Evolutionary conservation across 2,797 vertebrate genomes (phyloP), one percentile per base, ranked within the genome.

Genomic region (Gymnopithys bicolor): DNA sequence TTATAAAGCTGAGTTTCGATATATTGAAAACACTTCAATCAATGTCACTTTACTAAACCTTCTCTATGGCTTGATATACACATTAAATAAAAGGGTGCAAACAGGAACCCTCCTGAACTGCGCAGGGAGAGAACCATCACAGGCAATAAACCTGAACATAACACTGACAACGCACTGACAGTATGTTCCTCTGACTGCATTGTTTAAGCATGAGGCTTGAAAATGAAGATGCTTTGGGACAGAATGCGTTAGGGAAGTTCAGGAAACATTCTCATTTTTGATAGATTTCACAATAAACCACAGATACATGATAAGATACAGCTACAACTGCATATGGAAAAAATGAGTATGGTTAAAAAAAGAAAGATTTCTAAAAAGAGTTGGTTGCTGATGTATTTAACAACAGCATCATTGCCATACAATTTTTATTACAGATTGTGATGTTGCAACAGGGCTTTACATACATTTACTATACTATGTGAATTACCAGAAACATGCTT

Each of bases 1-100:
- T 89, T 92, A 85, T 52, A 89, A 94, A 92, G 81, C 60, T 41
- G 87, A 89, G 87, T 66, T 94, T 94, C 27, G 46, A 95, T 92
- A 87, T 93, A 93, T 51, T 89, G 90, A 96, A 95, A 95, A 95
- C 93, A 89, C 84, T 94, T 94, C 93, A 95, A 93, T 95, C 95
- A 96, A 95, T 94, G 95, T 94, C 94, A 94, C 91, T 94, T 90
- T 48, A 77, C 90, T 75, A 90, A 92, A 87, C 87, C 62, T 94
- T 83, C 86, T 87, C 82, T 55, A 30, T 78, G 62, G 56, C 62
- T 92, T 87, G 75, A 85, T 89, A 89, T 23, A 86, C 77, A 82
- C 93, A 55, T 92, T 84, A 89, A 96, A 95, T 89, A 78, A 89
- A 83, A 89, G 62, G 56, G 84, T 75, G 81, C 76, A 91, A 95